Percentiles rank a stretch among this genome's conserved stretches.
phyloP scores from a whole-genome alignment of 2,113 vertebrate species.

The Caretta caretta region DNA sequence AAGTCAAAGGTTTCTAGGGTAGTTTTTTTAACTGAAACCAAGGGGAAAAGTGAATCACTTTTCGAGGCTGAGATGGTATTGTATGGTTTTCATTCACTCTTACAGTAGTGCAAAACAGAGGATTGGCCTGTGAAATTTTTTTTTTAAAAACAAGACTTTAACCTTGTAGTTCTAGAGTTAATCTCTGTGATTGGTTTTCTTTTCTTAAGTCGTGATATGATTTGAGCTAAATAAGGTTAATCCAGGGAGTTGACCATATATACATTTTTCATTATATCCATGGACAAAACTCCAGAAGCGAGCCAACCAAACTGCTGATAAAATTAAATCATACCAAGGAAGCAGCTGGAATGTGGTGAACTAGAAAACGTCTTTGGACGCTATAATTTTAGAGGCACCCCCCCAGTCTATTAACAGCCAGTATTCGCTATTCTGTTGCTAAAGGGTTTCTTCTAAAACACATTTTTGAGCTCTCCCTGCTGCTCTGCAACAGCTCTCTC shows the following conservation, averaged over 20 bases:
- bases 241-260: background rate
- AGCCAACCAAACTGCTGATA: background rate
- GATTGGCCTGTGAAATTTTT: background rate
- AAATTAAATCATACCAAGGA: background rate
- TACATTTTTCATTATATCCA: background rate
- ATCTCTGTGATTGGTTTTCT: background rate
- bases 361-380: background rate
- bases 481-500: slow-evolving; percentile 18
- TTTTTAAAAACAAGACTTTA: background rate
- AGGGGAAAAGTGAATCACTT: background rate
- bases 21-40: background rate
- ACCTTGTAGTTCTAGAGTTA: background rate
- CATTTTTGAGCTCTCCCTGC: slow-evolving; percentile 62
- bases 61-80: background rate
- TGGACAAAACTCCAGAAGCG: background rate
- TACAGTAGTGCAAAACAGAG: background rate
- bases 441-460: background rate
- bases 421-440: background rate
- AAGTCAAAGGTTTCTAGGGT: background rate
- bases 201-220: background rate
- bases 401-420: background rate
- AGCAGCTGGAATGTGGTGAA: background rate
- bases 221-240: background rate
- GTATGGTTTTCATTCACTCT: background rate
- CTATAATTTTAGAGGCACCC: background rate